A percentile compares a stretch with the other conserved stretches of the same genome.
Evolutionary conservation across 2,888 invertebrate genomes (phyloP).

Genomic region (Chaetoderma sp.): DNA sequence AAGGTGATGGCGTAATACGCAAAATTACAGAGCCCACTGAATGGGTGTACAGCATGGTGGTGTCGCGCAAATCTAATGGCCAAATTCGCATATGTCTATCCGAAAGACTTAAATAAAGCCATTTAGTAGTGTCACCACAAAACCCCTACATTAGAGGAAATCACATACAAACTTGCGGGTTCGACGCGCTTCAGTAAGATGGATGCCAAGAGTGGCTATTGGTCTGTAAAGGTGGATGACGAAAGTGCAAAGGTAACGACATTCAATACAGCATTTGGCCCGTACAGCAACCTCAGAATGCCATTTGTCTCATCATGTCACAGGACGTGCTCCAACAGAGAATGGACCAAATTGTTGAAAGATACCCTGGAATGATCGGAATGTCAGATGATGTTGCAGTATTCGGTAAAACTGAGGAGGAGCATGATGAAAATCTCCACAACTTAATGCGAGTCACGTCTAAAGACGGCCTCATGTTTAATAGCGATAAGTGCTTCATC

Average conservation of each 20-base stretch:
- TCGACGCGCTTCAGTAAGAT: constrained; percentile 24
- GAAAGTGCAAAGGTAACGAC: constrained; percentile 9
- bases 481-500: too few relatives aligned
- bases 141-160: constrained; percentile 26
- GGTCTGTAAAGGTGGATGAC: constrained; percentile 21
- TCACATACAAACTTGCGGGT: constrained; percentile 19
- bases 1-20: background rate
- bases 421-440: constrained; percentile 6
- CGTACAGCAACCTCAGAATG: background rate
- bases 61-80: too few relatives aligned
- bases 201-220: constrained; percentile 32
- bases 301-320: constrained; percentile 6
- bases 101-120: background rate
- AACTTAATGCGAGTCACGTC: too few relatives aligned
- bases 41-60: too few relatives aligned
- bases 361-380: constrained; percentile 2
- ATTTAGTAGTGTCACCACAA: constrained; percentile 17
- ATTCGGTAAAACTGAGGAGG: background rate
- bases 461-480: too few relatives aligned
- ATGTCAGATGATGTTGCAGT: constrained; percentile 14
- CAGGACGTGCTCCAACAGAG: constrained; percentile 11
- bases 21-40: constrained; percentile 2
- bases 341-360: constrained; percentile 12
- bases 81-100: constrained; percentile 25
- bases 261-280: constrained; percentile 18